phyloP scores from a whole-genome alignment of 37 sponge, comb jelly and placozoan genomes.

The Axinella damicornis region DNA sequence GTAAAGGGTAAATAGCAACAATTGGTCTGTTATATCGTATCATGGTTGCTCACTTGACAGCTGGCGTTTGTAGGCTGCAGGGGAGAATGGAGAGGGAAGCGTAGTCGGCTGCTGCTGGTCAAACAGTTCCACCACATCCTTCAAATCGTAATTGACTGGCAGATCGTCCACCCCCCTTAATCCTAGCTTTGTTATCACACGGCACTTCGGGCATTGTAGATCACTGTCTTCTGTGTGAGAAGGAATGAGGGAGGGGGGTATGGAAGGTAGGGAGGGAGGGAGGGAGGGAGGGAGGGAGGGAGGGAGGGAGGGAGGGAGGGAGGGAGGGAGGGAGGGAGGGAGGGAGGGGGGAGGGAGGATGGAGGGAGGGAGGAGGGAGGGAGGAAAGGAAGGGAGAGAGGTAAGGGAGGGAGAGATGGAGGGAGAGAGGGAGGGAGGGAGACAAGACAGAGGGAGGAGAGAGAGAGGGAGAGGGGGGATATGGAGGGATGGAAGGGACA shows the following conservation, averaged over 20 bases:
- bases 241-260: too few relatives aligned
- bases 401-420: not conserved
- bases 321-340: not conserved
- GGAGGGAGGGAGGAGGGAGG: slow-evolving; percentile 4
- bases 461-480: not conserved
- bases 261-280: too few relatives aligned
- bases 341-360: not conserved
- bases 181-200: slow-evolving; percentile 13
- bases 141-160: slow-evolving; percentile 43
- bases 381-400: not conserved
- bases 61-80: not conserved
- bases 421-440: not conserved
- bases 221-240: slow-evolving; percentile 12
- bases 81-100: not conserved
- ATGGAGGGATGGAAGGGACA: too few relatives aligned
- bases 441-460: not conserved
- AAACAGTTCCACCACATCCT: slow-evolving; percentile 16
- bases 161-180: slow-evolving; percentile 26
- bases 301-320: not conserved
- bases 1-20: too few relatives aligned
- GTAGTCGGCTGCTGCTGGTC: not conserved
- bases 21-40: too few relatives aligned
- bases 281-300: too few relatives aligned
- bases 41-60: not conserved
- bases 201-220: slow-evolving; percentile 42